Percentiles rank a stretch among this genome's conserved stretches.
Conservation (phyloP, 2,888 invertebrate species). For the Drosophila rubida region DNA sequence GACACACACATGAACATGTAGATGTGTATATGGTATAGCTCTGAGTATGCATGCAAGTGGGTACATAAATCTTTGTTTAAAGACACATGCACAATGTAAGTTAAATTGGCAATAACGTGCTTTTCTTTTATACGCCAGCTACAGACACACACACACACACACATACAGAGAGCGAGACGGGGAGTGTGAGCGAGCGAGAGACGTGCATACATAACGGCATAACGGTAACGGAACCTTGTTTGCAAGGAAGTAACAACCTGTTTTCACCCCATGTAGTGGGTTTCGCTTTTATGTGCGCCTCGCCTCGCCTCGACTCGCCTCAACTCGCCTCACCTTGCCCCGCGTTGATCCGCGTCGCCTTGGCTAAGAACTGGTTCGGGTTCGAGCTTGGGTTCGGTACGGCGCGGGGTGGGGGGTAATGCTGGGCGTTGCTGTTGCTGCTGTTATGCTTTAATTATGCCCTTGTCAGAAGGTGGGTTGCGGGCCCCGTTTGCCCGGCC, state of each 20-base stretch:
- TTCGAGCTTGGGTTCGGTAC: not conserved
- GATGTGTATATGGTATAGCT: constrained; percentile 34
- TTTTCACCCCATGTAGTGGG: constrained; percentile 78
- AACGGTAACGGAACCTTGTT: constrained; percentile 82
- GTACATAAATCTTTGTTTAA: constrained; percentile 80
- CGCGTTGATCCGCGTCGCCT: constrained; percentile 42
- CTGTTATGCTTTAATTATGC: constrained; percentile 80
- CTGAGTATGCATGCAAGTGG: constrained; percentile 75
- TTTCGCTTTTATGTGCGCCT: constrained; percentile 63
- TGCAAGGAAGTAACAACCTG: constrained; percentile 80
- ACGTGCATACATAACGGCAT: constrained; percentile 59
- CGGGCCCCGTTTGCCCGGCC: constrained; percentile 26
- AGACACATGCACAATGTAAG: constrained; percentile 79
- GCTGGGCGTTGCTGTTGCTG: constrained; percentile 59
- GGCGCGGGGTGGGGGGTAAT: not conserved
- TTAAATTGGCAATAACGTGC: constrained; percentile 80
- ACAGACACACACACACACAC: constrained; percentile 37
- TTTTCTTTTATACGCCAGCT: constrained; percentile 75
- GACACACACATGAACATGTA: constrained; percentile 8
- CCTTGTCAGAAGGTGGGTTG: constrained; percentile 77
- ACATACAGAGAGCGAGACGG: constrained; percentile 3
- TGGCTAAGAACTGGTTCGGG: constrained; percentile 28
- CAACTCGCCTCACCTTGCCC: constrained; percentile 11
- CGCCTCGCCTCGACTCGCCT: constrained; percentile 20
- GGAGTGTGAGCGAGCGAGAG: no score